Evolutionary conservation across 1,140 invertebrate genomes (phyloP), one percentile per base, ranked within the genome.

Genomic region (Pogonus chalceus): DNA sequence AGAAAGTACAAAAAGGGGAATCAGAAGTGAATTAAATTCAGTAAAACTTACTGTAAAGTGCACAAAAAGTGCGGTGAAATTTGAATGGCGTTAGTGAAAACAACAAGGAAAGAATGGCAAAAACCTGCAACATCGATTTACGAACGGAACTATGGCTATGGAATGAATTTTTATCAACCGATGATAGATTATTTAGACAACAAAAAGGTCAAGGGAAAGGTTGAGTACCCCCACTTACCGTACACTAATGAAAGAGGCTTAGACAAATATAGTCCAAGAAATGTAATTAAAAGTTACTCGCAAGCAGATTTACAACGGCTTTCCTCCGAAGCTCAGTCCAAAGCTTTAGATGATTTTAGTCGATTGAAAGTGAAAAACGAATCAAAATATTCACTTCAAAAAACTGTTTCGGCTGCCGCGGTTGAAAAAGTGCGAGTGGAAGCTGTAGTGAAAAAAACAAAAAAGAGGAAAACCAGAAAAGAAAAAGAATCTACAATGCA

Each of bases 151-250:
- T 90, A 90, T 69, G 80, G 81, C 26, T 85, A 82, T 58, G 85
- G 83, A 2, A 86, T 88, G 49, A 86, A 88, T 64, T 87, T 79
- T 66, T 89, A 89, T 68, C 84, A 88, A 63, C 85, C 86, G 10
- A 87, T 89, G 85, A 81, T 90, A 55, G 86, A 89, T 63, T 88
- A 88, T 60, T 79, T 90, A 52, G 80, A 85, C 60, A 64, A 63
- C 10, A 77, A 76, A 61, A 67, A 73, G 31, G 65, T 59, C 53
- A 63, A 59, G n/a, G 58, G 60, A 22, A 66, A 62, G 57, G 72
- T 71, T 20, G 79, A 76, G 65, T 66, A 75, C 20, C 84, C 84
- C 35, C 80, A 83, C 65, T 71, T 89, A 53, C 86, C 86, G 4
- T 87, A 81, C 82, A 78, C 79, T 1, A 84, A 87, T 62, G 83